phyloP scores from a whole-genome alignment of 2,797 vertebrate genomes.

The Rhodeus uyekii region DNA sequence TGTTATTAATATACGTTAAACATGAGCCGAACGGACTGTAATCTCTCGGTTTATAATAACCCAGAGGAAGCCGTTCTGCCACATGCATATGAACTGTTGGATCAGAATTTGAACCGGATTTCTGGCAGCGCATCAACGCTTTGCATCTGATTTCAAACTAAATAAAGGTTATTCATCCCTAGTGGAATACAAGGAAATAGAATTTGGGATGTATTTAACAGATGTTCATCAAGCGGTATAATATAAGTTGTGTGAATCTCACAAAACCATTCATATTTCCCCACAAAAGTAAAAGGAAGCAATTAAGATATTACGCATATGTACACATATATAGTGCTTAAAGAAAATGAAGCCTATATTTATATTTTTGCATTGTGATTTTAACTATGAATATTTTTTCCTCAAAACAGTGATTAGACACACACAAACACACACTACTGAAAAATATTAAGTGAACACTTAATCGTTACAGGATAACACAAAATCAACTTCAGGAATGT shows the following conservation, averaged over 20 bases:
- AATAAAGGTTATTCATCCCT: not conserved
- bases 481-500: too few species aligned
- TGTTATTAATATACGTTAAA: not conserved
- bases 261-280: not conserved
- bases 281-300: not conserved
- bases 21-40: not conserved
- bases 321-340: not conserved
- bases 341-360: not conserved
- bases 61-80: not conserved
- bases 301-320: not conserved
- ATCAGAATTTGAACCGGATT: constrained; percentile 10
- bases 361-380: not conserved
- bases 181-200: constrained; percentile 16
- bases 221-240: constrained; percentile 21
- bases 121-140: constrained; percentile 16
- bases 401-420: not conserved
- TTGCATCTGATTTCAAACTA: not conserved
- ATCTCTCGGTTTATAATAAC: constrained; percentile 1
- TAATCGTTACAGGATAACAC: too few species aligned
- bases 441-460: too few species aligned
- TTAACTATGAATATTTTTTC: not conserved
- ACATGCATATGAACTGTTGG: not conserved
- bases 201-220: constrained; percentile 14
- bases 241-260: not conserved
- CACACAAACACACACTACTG: too few species aligned